Evolutionary conservation across 2,888 invertebrate species (phyloP), one percentile per base, ranked within the genome.

Genomic region (Tridacna gigas): DNA sequence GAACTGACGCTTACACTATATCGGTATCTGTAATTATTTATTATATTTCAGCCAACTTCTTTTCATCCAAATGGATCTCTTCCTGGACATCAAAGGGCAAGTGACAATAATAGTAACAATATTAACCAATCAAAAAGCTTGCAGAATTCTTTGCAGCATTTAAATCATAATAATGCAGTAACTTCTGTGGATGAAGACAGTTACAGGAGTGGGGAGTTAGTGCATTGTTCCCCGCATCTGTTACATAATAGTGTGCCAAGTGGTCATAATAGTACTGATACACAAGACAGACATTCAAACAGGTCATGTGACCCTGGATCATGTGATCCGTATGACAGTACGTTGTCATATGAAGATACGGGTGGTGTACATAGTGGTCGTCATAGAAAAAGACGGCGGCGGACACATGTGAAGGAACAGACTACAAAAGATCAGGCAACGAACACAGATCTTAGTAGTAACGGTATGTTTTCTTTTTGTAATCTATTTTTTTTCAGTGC

Each of bases 361-460:
- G 84, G 84, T 81, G 88, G 88, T 83, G 86, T 87, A 83, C 78
- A 83, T 83, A 82, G 83, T 79, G 86, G 90, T 76, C 91, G 91
- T 82, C 91, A 91, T 78, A 88, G 90, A 79, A 87, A 89, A 83
- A 88, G 90, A 22, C 82, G 90, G 69, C 89, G 89, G 80, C 88
- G 89, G 56, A 83, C 81, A 12, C 85, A 86, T 26, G 84, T 82
- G 73, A 84, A 88, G 66, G 92, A 92, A 84, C 90, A 91, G 79
- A 83, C 88, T 22, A 93, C 89, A 45, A 89, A 91, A 84, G 93
- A 93, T 90, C 93, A 93, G 80, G 92, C 92, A 7, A 93, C 93
- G 0, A 93, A 93, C 82, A 93, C 93, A 77, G 93, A 93, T 84
- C 84, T 93, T 67, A 92, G 93, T 86, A 93, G 93, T 81, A 93